These are phyloP conservation scores for Drymodes brunneopygia DNA, from an alignment of 2,113 vertebrate species.

Conservation along the genomic window DNA sequence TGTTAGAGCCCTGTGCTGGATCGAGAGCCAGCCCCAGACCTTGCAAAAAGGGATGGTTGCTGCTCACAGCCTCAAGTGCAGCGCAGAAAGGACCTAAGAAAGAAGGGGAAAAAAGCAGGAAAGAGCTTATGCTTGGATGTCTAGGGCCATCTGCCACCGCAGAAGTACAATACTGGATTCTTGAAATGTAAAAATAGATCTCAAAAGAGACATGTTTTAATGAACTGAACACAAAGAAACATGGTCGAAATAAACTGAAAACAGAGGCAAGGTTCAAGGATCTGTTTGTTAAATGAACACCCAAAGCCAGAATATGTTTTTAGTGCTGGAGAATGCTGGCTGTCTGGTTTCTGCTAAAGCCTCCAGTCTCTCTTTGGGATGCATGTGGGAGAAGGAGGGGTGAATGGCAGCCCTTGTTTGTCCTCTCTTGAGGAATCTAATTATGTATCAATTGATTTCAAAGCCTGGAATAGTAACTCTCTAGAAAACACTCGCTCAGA, in stretches of 20 bases:
- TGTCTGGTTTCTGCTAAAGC: conserved; percentile 70
- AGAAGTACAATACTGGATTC: conserved; percentile 68
- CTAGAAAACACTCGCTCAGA: conserved; percentile 58
- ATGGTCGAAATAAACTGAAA: conserved; percentile 68
- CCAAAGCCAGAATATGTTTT: conserved; percentile 75
- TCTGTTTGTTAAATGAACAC: conserved; percentile 75
- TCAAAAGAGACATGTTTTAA: conserved; percentile 71
- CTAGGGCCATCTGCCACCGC: conserved; percentile 68
- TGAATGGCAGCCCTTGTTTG: conserved; percentile 71
- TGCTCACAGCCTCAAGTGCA: conserved; percentile 4
- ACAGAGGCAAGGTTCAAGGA: conserved; percentile 74
- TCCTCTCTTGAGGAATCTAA: conserved; percentile 72
- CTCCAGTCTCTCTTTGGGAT: conserved; percentile 61
- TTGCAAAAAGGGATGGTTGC: background rate
- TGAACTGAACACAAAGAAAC: conserved; percentile 70
- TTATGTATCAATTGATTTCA: conserved; percentile 75
- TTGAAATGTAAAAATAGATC: conserved; percentile 72
- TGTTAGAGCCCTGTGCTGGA: background rate
- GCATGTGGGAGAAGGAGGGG: conserved; percentile 67
- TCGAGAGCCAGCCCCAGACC: background rate
- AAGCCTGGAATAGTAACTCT: conserved; percentile 67
- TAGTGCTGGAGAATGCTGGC: conserved; percentile 72
- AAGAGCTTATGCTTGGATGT: conserved; percentile 58
- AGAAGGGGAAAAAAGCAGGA: conserved; percentile 26
- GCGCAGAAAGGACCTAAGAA: background rate